A percentile compares a stretch with the other conserved stretches of the same genome.
Conservation (phyloP, 2,888 invertebrate genomes). For the Yponomeuta cagnagella region DNA sequence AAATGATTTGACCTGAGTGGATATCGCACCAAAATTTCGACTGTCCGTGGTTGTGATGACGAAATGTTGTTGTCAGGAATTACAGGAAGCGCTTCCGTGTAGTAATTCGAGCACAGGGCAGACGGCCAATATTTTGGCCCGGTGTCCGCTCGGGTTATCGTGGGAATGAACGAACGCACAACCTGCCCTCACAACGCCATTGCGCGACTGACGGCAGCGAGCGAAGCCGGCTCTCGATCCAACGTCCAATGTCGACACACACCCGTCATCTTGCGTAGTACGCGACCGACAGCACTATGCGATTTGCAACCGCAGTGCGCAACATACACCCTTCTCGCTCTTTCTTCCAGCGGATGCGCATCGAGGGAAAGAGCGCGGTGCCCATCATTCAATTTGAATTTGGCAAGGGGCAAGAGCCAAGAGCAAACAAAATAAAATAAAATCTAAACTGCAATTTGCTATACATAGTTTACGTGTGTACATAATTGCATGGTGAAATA, state of each 20-base stretch:
- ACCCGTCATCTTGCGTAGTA: constrained; percentile 73
- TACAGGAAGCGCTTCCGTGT: constrained; percentile 59
- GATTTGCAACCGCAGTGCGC: constrained; percentile 50
- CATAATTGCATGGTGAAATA: too few species aligned
- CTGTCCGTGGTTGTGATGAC: constrained; percentile 58
- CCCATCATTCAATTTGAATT: constrained; percentile 69
- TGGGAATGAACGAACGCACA: constrained; percentile 68
- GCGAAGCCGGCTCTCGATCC: constrained; percentile 39
- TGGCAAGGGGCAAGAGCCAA: constrained; percentile 42
- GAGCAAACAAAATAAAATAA: constrained; percentile 31
- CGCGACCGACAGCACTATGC: constrained; percentile 38
- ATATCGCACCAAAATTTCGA: constrained; percentile 76
- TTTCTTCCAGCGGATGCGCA: constrained; percentile 32
- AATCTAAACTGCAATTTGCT: not conserved
- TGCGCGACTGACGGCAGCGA: constrained; percentile 59
- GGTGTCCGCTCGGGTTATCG: constrained; percentile 74
- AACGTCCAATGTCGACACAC: constrained; percentile 76
- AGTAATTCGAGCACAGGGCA: constrained; percentile 63
- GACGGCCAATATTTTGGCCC: constrained; percentile 77
- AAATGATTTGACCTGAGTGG: constrained; percentile 74
- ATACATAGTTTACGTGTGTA: not conserved
- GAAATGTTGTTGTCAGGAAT: constrained; percentile 58
- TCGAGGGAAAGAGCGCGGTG: constrained; percentile 40
- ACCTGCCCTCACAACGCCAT: constrained; percentile 69
- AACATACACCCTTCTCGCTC: constrained; percentile 35